Evolutionary conservation across 2,888 invertebrate genomes (phyloP).

Genomic region (Bombylius major): DNA sequence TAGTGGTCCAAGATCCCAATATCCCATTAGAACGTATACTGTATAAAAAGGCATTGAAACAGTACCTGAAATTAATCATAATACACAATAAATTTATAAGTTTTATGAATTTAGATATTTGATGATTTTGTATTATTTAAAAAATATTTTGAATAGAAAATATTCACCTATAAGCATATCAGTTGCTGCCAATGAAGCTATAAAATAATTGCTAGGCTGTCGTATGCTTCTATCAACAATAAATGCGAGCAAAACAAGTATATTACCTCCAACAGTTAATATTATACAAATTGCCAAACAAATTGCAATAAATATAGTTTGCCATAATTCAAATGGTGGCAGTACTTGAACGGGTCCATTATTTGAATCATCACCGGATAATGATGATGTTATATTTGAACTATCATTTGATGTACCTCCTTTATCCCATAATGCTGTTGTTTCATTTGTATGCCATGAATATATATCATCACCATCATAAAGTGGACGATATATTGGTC

Average conservation of each 20-base stretch:
- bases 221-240: slow-evolving; percentile 85
- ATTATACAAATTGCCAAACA: slow-evolving; percentile 79
- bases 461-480: slow-evolving; percentile 34
- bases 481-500: slow-evolving; percentile 33
- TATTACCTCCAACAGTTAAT: slow-evolving; percentile 88
- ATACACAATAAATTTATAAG: background rate
- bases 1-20: slow-evolving; percentile 93
- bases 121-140: background rate
- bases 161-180: slow-evolving; percentile 86
- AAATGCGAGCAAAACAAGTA: slow-evolving; percentile 88
- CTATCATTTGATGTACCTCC: slow-evolving; percentile 26
- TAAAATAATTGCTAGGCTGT: slow-evolving; percentile 98
- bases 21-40: slow-evolving; percentile 89
- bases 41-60: slow-evolving; percentile 99
- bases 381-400: slow-evolving; percentile 22
- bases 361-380: slow-evolving; percentile 12
- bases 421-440: slow-evolving; percentile 22
- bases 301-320: slow-evolving; percentile 77
- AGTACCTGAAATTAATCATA: slow-evolving; percentile 51
- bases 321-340: slow-evolving; percentile 81
- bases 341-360: slow-evolving; percentile 44
- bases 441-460: slow-evolving; percentile 33
- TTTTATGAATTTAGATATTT: too few relatives aligned
- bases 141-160: background rate
- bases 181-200: slow-evolving; percentile 93